Evolutionary conservation across 2,797 vertebrate species (phyloP), one percentile per base, ranked within the genome.

Genomic region (Pseudomugil gertrudae): DNA sequence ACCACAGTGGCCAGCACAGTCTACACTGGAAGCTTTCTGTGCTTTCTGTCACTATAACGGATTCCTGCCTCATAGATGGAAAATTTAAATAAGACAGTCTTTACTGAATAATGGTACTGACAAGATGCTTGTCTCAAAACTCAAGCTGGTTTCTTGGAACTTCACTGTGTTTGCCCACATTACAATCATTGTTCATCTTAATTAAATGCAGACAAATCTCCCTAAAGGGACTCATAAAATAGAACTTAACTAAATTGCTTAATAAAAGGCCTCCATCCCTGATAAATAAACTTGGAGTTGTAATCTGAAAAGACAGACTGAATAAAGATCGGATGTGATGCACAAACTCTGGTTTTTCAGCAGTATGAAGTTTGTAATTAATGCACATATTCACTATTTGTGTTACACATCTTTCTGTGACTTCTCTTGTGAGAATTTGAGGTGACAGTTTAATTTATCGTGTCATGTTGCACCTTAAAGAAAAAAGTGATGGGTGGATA

Each of bases 261-360:
- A 50, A 59, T 60, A 63, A 63, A 79, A 68, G 27, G 19, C n/a
- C n/a, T 33, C 50, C 2, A 3, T 15, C 55, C 56, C 62, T 43
- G 52, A 13, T 51, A 70, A 19, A 75, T 50, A 40, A 11, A 54
- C 32, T 29, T 32, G 5, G 35, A 66, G 19, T 3, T 29, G 33
- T 10, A 57, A 50, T 56, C 19, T 38, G 30, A 21, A 9, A 10
- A 3, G 23, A 21, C 10, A 13, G 58, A 35, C 35, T 21, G 35
- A 56, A 45, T 9, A 26, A 26, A 43, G 15, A 24, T 32, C 15
- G 56, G 24, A 43, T 27, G 23, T n/a, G 23, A 47, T 5, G 8
- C 3, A 26, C 24, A 3, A 2, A 2, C 19, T 60, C 3, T 36
- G 9, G 23, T 5, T 15, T 26, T 57, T 57, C 7, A 57, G 21